Conservation (phyloP, 1,140 invertebrate species). For the Lucilia cuprina region DNA sequence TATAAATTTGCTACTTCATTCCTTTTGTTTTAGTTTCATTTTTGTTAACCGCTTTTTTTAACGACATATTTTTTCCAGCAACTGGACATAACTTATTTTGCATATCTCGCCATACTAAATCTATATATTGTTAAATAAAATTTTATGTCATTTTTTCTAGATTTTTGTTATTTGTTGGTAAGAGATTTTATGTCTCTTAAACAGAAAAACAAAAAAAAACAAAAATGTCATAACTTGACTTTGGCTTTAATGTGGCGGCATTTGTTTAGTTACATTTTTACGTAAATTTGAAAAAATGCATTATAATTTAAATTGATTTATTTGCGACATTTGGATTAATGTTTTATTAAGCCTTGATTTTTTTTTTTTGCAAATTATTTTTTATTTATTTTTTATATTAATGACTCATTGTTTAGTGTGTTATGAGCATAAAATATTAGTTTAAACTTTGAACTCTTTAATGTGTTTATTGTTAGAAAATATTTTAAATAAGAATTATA, state of each 20-base stretch:
- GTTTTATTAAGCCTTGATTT: slow-evolving; percentile 29
- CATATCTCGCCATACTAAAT: neutral
- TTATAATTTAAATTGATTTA: slow-evolving; percentile 32
- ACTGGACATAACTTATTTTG: neutral
- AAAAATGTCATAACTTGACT: slow-evolving; percentile 33
- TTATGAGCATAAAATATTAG: neutral
- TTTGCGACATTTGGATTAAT: slow-evolving; percentile 24
- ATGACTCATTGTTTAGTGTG: neutral
- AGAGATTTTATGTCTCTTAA: slow-evolving; percentile 14
- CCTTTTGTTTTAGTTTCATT: neutral
- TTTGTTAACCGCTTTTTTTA: neutral
- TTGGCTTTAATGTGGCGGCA: slow-evolving; percentile 23
- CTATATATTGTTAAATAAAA: neutral
- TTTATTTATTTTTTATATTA: neutral
- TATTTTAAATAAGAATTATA: neutral
- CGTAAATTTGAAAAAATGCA: slow-evolving; percentile 4
- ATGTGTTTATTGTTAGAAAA: neutral
- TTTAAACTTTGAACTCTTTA: slow-evolving; percentile 5
- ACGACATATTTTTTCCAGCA: neutral
- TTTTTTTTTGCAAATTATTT: neutral
- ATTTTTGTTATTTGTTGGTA: neutral
- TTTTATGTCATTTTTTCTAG: no score
- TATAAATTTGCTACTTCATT: neutral
- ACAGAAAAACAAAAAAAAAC: neutral
- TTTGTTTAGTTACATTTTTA: neutral